Base-by-base conservation (phyloP, 2,888 invertebrate genomes). In the Flexamia atlantica region DNA sequence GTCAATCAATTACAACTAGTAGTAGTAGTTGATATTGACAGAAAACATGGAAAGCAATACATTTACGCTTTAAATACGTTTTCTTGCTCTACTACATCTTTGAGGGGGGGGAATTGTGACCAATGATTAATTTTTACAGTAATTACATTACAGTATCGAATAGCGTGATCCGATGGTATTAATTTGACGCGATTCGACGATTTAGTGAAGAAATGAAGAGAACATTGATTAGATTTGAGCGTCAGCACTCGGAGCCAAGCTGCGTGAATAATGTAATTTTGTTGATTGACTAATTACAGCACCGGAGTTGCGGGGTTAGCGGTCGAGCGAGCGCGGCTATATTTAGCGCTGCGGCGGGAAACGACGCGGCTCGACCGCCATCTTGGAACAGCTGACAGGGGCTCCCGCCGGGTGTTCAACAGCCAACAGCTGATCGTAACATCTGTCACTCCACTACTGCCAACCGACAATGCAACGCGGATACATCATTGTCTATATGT, bases 301-400 rank as follows among this genome's bases (percentile, higher is more conserved):
- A 60, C 7, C 28, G 28, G 9, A 23, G 10, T 17, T 23, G 28
- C 30, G 30, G 28, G 30, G 28, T 28, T 53, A 64, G 64, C 64
- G 64, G 64, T 64, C 25, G 64, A 64, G 28, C 30, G 64, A 10
- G 25, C 64, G 20, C 46, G 2, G 64, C 64, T 64, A 64, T 10
- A 64, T 64, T 28, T 64, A 64, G 64, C 64, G 42, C 28, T 72
- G 72, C 42, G 36, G 40, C 23, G 40, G 30, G 68, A 28, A 14
- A n/a, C 36, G 32, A 40, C 40, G 7, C 72, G 72, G 5, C 14
- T 10, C 30, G 79, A 57, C 79, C 50, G 79, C 57, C 79, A 79
- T 76, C 25, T 76, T 76, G 74, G 74, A 76, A 76, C 74, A 76
- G 74, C 74, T 76, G 74, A 46, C 74, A 46, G 74, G 40, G 70